Conservation (phyloP, 30 jellyfish, hydroid and myxozoan species). For the Hydra vulgaris region DNA sequence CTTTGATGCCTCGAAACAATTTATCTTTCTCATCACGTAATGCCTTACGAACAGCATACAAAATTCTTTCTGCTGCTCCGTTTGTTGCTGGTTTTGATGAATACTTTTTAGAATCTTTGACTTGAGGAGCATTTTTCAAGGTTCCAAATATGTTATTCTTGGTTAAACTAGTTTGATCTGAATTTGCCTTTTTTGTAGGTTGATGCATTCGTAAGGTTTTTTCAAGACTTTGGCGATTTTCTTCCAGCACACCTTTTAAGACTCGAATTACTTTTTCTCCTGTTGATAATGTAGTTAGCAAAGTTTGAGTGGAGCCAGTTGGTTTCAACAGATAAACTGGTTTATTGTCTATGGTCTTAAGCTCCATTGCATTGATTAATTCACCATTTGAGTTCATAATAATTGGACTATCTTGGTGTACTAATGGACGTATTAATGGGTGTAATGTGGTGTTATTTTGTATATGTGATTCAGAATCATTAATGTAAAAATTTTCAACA, state of each 20-base stretch:
- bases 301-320: not conserved
- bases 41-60: not conserved
- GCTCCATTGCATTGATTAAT: conserved; percentile 18
- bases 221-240: not conserved
- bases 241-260: not conserved
- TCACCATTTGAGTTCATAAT: conserved; percentile 22
- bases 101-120: not conserved
- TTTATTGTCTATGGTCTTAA: conserved; percentile 13
- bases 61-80: not conserved
- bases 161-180: not conserved
- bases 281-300: not conserved
- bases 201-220: not conserved
- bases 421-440: not conserved
- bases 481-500: not conserved
- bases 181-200: not conserved
- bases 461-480: not conserved
- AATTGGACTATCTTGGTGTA: conserved; percentile 35
- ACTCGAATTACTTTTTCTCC: conserved; percentile 1
- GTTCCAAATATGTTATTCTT: not conserved
- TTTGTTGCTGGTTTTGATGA: not conserved
- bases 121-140: not conserved
- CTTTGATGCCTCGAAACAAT: not conserved
- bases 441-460: too few species aligned
- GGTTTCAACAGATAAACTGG: conserved; percentile 18
- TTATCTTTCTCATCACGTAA: not conserved